Percentiles rank a stretch among this genome's conserved stretches.
phyloP scores from a whole-genome alignment of 2,888 invertebrate species.

The Tachina fera region DNA sequence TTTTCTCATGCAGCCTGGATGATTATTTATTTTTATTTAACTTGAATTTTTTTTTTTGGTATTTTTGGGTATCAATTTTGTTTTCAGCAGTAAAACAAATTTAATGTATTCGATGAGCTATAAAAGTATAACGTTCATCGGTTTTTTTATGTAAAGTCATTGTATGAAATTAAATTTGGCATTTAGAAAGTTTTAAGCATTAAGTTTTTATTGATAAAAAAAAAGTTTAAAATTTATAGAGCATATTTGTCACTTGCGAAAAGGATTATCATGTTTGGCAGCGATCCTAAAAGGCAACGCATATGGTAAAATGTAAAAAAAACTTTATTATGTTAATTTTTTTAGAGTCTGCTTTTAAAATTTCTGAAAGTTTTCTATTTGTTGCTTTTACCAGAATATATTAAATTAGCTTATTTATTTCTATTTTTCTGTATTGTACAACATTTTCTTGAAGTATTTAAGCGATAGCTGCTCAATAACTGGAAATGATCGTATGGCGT shows the following conservation, averaged over 20 bases:
- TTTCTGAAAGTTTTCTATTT: too few species aligned
- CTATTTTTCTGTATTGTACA: too few species aligned
- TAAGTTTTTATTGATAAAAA: neutral
- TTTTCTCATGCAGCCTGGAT: conserved; percentile 76
- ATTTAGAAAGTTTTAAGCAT: neutral
- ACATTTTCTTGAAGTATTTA: too few species aligned
- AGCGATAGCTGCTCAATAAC: too few species aligned
- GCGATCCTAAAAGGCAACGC: too few species aligned
- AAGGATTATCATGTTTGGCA: too few species aligned
- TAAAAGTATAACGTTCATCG: neutral
- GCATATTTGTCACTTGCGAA: neutral
- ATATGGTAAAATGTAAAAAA: too few species aligned
- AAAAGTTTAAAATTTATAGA: neutral
- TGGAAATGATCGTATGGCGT: too few species aligned
- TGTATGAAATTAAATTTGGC: conserved; percentile 32
- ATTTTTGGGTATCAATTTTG: conserved; percentile 8
- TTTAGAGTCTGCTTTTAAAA: too few species aligned
- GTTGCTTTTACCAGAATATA: too few species aligned
- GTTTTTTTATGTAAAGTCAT: conserved; percentile 18
- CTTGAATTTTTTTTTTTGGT: neutral
- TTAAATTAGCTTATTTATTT: too few species aligned
- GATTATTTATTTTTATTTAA: neutral
- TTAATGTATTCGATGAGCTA: conserved; percentile 20
- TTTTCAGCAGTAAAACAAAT: neutral
- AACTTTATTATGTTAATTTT: too few species aligned